These are phyloP conservation scores for Sebastes cheni DNA, from an alignment of 2,797 vertebrate genomes.

Conservation along the genomic window DNA sequence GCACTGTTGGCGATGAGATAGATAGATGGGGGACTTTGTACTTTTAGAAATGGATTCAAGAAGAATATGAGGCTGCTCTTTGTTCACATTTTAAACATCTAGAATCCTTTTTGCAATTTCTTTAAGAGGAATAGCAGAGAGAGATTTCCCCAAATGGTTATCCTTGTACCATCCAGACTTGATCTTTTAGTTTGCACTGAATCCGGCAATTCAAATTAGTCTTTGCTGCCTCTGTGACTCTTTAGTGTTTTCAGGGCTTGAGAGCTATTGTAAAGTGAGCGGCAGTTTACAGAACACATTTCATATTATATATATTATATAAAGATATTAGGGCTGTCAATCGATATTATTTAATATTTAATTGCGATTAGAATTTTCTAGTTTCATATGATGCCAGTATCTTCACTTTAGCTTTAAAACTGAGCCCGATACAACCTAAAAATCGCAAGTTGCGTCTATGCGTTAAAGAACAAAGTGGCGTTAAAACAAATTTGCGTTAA, in stretches of 20 bases:
- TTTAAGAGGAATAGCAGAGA: constrained; percentile 31
- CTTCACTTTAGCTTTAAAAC: too few relatives aligned
- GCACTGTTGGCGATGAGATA: constrained; percentile 16
- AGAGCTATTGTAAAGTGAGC: not conserved
- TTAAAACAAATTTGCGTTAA: too few relatives aligned
- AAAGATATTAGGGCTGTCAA: not conserved
- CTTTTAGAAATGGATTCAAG: constrained; percentile 51
- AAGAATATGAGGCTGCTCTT: constrained; percentile 20
- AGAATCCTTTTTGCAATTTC: constrained; percentile 38
- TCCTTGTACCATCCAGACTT: constrained; percentile 16
- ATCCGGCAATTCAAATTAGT: constrained; percentile 26
- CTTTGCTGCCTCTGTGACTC: constrained; percentile 12
- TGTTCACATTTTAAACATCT: constrained; percentile 63
- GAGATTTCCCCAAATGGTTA: constrained; percentile 7
- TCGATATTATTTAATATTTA: too few relatives aligned
- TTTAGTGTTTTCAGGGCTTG: not conserved
- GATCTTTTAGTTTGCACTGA: constrained; percentile 24
- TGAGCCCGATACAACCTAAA: too few relatives aligned
- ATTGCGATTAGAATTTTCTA: too few relatives aligned
- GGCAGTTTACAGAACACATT: constrained; percentile 2
- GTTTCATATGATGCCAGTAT: too few relatives aligned
- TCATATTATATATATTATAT: constrained; percentile 12
- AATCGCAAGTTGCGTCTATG: too few relatives aligned
- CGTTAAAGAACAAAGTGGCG: too few relatives aligned
- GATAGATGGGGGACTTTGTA: constrained; percentile 10